Evolutionary conservation across 1,140 invertebrate genomes (phyloP), one percentile per base, ranked within the genome.

Genomic region (Meloidogyne floridensis): DNA sequence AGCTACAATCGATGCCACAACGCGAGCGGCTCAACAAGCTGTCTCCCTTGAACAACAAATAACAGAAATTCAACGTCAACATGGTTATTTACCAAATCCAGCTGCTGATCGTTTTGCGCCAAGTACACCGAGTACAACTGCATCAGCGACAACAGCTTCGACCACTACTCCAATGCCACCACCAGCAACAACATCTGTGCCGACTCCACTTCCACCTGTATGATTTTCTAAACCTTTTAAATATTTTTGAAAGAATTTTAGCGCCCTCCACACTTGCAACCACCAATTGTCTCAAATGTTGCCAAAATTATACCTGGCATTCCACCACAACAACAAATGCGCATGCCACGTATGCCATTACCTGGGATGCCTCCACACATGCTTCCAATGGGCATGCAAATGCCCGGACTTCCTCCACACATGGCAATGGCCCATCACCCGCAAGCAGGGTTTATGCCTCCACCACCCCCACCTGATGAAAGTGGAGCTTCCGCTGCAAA

Each of bases 1-100:
- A 0, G 95, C 95, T 0, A 95, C 94, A 89, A 93, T 97, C 85
- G 95, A 97, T 92, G 94, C 95, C 0, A 95, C 95, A 0, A 95
- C 95, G 0, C 91, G 95, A 74, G 95, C 95, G 13, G 96, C 96
- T 0, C 92, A 96, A 59, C 95, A 96, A 0, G 96, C 97, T 90
- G 97, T 98, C 82, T 96, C 96, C 2, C 92, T 98, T 20, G 96
- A 89, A 15, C 86, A 89, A 65, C 87, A 88, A 69, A 87, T 90
- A 69, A 83, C 59, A 32, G 87, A 88, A 76, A 87, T 90, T n/a
- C 87, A 88, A 32, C 80, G 83, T 11, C 80, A 82, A 69, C 87
- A 89, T 70, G 87, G 87, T 5, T 89, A 82, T 32, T 72, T 80
- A 83, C 42, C 87, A 74, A 84, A 91, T 73, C 84, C 89, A 77